A percentile compares a stretch with the other conserved stretches of the same genome.
Conservation (phyloP, 2,888 invertebrate genomes). For the Physocephala rufipes region DNA sequence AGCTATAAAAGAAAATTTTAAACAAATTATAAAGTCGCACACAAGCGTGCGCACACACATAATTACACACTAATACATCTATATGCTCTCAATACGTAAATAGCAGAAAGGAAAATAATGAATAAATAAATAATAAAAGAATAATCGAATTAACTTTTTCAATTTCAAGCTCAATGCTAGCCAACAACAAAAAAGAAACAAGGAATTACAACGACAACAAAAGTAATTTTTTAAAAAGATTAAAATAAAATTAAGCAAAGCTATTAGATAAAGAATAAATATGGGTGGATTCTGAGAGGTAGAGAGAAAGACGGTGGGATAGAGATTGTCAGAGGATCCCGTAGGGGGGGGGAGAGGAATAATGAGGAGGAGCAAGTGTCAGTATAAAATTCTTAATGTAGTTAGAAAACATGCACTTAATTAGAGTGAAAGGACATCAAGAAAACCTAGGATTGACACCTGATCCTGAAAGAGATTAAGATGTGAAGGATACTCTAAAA, state of each 20-base stretch:
- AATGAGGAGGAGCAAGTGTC: too few species aligned
- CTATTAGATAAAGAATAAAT: slow-evolving; percentile 9
- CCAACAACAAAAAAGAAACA: not conserved
- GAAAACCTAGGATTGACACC: too few species aligned
- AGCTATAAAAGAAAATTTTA: not conserved
- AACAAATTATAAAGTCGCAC: slow-evolving; percentile 6
- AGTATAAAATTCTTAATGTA: too few species aligned
- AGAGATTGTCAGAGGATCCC: too few species aligned
- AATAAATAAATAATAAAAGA: slow-evolving; percentile 1
- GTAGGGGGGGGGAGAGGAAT: too few species aligned
- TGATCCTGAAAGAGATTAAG: too few species aligned
- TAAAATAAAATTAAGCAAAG: not conserved
- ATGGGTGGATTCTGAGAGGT: not conserved
- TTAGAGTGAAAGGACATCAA: too few species aligned
- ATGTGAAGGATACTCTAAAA: too few species aligned
- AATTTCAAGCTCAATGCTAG: slow-evolving; percentile 47
- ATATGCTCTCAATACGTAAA: not conserved
- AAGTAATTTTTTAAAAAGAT: not conserved
- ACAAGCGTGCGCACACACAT: not conserved
- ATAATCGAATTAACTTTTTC: slow-evolving; percentile 39
- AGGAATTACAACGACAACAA: not conserved
- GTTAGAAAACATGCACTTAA: too few species aligned
- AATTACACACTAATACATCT: too few species aligned
- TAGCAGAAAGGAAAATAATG: not conserved
- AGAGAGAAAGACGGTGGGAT: not conserved